Evolutionary conservation across 2,113 vertebrate genomes (phyloP), one percentile per base, ranked within the genome.

Genomic region (Ammodytes marinus): DNA sequence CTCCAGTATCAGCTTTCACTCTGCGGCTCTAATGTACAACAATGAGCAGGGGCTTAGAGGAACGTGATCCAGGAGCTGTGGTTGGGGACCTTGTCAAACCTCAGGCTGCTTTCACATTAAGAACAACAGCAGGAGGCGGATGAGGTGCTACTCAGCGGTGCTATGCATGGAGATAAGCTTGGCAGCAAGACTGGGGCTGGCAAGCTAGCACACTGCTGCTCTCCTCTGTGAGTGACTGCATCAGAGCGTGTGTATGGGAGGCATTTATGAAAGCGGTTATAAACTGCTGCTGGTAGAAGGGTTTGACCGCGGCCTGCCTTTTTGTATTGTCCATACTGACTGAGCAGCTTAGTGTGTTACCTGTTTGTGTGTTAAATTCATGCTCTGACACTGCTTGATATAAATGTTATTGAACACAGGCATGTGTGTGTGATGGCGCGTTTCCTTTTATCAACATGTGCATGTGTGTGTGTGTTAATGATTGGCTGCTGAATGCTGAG

Each of bases 11-110:
- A 6, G 77, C 84, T 93, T 89, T 86, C 90, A 75, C 17, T 50
- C 74, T 82, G 88, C 3, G 65, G 83, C 87, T 79, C 78, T 88
- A 86, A 92, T 88, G 82, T 46, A 86, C 83, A 86, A 88, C 73
- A 88, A 80, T 63, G 79, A 85, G 86, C 71, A 49, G 54, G 63
- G 64, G 50, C 78, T 73, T 73, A 74, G 77, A 79, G 86, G 73
- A 91, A 91, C 59, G 69, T 88, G 90, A 94, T 90, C 89, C 61
- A 63, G 71, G 84, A 73, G 77, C 72, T 90, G 89, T 80, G 90
- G 89, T 86, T 2, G 73, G 63, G 52, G 84, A 72, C 53, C 76
- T 76, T 75, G 84, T 90, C 84, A 79, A 88, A 90, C 81, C 77
- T 84, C 73, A 65, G 63, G 42, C 49, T 75, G 80, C 69, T 77